Evolutionary conservation across 2,888 invertebrate genomes (phyloP).

Genomic region (Eupeodes luniger): DNA sequence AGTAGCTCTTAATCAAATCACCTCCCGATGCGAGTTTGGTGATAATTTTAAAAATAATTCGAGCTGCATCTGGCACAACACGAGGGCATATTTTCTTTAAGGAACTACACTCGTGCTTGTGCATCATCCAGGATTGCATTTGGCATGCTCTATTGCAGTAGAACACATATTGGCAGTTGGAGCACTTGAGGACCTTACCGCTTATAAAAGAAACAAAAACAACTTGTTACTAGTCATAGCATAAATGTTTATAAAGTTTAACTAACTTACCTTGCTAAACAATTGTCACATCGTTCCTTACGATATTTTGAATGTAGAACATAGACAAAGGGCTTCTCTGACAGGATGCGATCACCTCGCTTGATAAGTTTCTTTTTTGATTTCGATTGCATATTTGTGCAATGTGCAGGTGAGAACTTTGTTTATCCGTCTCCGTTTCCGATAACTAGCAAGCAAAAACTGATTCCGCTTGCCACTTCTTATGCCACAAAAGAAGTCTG

Average conservation of each 20-base stretch:
- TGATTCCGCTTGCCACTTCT: conserved; percentile 27
- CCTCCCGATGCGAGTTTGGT: conserved; percentile 87
- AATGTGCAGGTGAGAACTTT: not conserved
- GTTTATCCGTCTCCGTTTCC: not conserved
- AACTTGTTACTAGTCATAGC: not conserved
- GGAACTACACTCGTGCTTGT: conserved; percentile 93
- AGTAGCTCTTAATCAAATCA: conserved; percentile 88
- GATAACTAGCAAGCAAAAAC: conserved; percentile 27
- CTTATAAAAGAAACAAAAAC: conserved; percentile 83
- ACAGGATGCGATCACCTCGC: conserved; percentile 88
- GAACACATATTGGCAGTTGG: conserved; percentile 91
- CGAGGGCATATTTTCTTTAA: conserved; percentile 90
- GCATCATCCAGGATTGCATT: conserved; percentile 91
- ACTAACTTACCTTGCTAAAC: conserved; percentile 88
- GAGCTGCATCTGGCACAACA: conserved; percentile 91
- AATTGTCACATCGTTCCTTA: conserved; percentile 90
- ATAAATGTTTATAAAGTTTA: conserved; percentile 17
- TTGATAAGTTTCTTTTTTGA: conserved; percentile 77
- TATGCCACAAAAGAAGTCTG: conserved; percentile 14
- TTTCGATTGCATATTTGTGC: conserved; percentile 57
- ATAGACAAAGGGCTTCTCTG: conserved; percentile 91
- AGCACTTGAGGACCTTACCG: conserved; percentile 90
- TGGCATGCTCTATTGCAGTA: conserved; percentile 94
- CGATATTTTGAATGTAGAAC: conserved; percentile 89
- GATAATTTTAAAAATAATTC: conserved; percentile 91